Conservation (phyloP, 1,140 invertebrate genomes). For the Leptinotarsa lineolata region DNA sequence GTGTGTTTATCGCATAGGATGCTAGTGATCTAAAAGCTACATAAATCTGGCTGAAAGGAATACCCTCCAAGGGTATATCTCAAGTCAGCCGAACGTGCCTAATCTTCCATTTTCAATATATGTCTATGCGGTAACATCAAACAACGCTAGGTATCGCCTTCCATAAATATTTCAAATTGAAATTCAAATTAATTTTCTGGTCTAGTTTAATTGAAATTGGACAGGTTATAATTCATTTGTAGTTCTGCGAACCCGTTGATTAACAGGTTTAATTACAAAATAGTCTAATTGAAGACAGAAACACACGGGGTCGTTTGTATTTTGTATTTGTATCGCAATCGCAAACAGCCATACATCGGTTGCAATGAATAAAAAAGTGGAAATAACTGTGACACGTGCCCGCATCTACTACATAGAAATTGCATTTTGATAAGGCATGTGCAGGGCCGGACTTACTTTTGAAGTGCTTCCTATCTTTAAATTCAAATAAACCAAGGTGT, state of each 20-base stretch:
- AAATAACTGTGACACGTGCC: slow-evolving; percentile 28
- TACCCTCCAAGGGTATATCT: too few relatives aligned
- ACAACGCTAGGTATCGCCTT: not conserved
- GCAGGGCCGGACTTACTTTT: too few relatives aligned
- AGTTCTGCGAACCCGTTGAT: not conserved
- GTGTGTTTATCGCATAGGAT: too few relatives aligned
- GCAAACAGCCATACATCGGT: slow-evolving; percentile 11
- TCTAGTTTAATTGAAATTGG: not conserved
- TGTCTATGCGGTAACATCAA: not conserved
- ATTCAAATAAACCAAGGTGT: too few relatives aligned
- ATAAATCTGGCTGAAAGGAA: too few relatives aligned
- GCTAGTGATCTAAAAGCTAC: too few relatives aligned
- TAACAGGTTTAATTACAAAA: not conserved
- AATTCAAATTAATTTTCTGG: not conserved
- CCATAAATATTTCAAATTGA: not conserved
- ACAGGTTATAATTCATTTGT: not conserved
- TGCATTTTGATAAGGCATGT: slow-evolving; percentile 23
- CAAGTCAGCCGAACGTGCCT: not conserved
- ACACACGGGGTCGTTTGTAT: not conserved
- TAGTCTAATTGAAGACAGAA: not conserved
- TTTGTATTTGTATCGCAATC: slow-evolving; percentile 4
- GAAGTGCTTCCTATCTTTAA: too few relatives aligned
- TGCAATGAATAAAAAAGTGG: slow-evolving; percentile 17
- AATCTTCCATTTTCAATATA: not conserved
- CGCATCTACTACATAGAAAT: slow-evolving; percentile 25